Conservation (phyloP, 1,140 invertebrate genomes). For the Solen grandis region DNA sequence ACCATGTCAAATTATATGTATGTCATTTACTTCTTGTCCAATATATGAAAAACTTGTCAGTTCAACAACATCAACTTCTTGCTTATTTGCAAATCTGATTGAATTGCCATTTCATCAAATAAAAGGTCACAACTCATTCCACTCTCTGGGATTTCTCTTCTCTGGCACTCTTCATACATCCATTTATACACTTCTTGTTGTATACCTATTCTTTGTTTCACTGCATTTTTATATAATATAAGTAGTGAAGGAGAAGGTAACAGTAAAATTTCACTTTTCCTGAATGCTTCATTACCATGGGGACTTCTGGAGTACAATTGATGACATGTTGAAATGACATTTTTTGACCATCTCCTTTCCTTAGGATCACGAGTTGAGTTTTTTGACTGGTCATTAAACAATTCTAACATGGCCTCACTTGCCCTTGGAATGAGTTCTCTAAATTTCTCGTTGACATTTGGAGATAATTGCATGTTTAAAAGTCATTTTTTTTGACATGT, state of each 20-base stretch:
- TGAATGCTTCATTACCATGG: not conserved
- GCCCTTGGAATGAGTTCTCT: not conserved
- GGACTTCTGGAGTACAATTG: constrained; percentile 18
- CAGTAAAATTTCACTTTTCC: not conserved
- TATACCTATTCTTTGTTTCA: constrained; percentile 18
- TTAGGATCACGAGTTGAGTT: not conserved
- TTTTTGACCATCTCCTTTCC: constrained; percentile 5
- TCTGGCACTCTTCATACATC: constrained; percentile 44
- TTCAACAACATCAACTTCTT: constrained; percentile 23
- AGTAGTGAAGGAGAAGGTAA: constrained; percentile 10
- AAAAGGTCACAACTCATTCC: constrained; percentile 52
- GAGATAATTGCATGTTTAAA: not conserved
- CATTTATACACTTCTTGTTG: constrained; percentile 38
- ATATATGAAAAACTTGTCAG: constrained; percentile 28
- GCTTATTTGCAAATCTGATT: constrained; percentile 17
- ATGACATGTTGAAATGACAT: not conserved
- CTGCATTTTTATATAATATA: constrained; percentile 18
- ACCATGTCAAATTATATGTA: not conserved
- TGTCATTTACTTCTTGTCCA: constrained; percentile 12
- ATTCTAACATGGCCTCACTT: not conserved
- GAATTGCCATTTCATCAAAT: constrained; percentile 51
- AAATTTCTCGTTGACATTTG: not conserved
- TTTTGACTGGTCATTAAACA: not conserved
- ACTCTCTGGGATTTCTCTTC: constrained; percentile 25
- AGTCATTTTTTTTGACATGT: constrained; percentile 9